phyloP scores from a whole-genome alignment of 2,888 invertebrate genomes.

The Apodemia duryi region DNA sequence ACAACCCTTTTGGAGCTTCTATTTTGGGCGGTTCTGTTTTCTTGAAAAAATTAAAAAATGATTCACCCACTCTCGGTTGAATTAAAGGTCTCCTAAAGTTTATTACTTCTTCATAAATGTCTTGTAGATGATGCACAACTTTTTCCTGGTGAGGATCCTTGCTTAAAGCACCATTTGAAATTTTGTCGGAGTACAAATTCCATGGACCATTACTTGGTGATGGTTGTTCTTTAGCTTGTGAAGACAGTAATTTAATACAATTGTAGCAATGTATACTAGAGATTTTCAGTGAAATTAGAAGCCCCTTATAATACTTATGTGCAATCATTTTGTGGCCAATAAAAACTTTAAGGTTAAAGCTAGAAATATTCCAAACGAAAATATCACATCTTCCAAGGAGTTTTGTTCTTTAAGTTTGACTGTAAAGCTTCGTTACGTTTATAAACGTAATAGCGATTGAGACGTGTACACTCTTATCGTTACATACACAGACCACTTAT shows the following conservation, averaged over 20 bases:
- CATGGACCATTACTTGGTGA: slow-evolving; percentile 63
- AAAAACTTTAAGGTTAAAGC: slow-evolving; percentile 14
- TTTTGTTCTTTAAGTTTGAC: not conserved
- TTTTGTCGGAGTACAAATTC: slow-evolving; percentile 75
- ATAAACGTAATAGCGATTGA: not conserved
- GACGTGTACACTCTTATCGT: not conserved
- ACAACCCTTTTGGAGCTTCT: slow-evolving; percentile 87
- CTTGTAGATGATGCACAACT: slow-evolving; percentile 84
- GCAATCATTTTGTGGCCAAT: slow-evolving; percentile 44
- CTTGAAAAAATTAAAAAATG: slow-evolving; percentile 59
- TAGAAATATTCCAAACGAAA: not conserved
- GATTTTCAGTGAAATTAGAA: slow-evolving; percentile 46
- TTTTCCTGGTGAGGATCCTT: slow-evolving; percentile 86
- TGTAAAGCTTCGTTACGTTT: not conserved
- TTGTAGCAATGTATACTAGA: slow-evolving; percentile 52
- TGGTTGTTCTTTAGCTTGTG: slow-evolving; percentile 44
- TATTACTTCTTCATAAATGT: slow-evolving; percentile 82
- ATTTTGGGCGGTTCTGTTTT: slow-evolving; percentile 59
- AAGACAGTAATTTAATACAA: slow-evolving; percentile 54
- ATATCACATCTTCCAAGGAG: slow-evolving; percentile 3
- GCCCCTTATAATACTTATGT: slow-evolving; percentile 44
- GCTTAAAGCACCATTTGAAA: slow-evolving; percentile 78
- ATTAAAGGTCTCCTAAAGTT: slow-evolving; percentile 69
- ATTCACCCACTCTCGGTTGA: slow-evolving; percentile 36
- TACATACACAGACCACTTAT: not conserved